Percentiles rank a stretch among this genome's conserved stretches.
Conservation (phyloP, 2,797 vertebrate genomes). For the Takifugu ocellatus region DNA sequence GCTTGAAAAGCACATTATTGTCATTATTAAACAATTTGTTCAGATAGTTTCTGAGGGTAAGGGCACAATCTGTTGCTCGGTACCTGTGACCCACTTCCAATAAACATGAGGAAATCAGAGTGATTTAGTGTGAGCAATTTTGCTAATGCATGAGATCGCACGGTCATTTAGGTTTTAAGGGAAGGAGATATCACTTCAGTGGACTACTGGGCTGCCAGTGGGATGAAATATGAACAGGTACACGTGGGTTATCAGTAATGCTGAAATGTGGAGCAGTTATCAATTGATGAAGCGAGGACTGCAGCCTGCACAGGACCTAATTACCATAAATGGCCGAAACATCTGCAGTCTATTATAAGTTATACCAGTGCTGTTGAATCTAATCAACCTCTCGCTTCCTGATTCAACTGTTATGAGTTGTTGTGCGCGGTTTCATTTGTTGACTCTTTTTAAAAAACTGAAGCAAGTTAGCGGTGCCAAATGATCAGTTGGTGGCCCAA, state of each 20-base stretch:
- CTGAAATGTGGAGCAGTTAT: not conserved
- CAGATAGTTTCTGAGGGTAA: not conserved
- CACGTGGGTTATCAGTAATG: not conserved
- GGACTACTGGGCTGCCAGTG: not conserved
- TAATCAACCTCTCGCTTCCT: not conserved
- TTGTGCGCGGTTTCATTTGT: not conserved
- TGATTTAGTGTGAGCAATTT: slow-evolving; percentile 5
- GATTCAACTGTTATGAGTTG: not conserved
- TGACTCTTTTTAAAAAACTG: not conserved
- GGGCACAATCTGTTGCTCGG: slow-evolving; percentile 5
- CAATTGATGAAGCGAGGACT: not conserved
- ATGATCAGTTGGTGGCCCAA: not conserved
- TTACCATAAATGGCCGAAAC: not conserved
- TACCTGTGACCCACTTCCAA: not conserved
- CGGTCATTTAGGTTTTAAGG: not conserved
- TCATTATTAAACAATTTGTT: no score
- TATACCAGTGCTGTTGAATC: not conserved
- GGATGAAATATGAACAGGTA: slow-evolving; percentile 4
- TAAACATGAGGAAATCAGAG: slow-evolving; percentile 12
- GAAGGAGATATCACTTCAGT: slow-evolving; percentile 1
- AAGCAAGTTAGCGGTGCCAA: not conserved
- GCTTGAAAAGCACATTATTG: no score
- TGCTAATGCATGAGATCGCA: not conserved
- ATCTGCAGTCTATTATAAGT: not conserved
- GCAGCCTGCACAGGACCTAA: not conserved